Evolutionary conservation across 2,888 invertebrate species (phyloP).

Genomic region (Apodemia duryi): DNA sequence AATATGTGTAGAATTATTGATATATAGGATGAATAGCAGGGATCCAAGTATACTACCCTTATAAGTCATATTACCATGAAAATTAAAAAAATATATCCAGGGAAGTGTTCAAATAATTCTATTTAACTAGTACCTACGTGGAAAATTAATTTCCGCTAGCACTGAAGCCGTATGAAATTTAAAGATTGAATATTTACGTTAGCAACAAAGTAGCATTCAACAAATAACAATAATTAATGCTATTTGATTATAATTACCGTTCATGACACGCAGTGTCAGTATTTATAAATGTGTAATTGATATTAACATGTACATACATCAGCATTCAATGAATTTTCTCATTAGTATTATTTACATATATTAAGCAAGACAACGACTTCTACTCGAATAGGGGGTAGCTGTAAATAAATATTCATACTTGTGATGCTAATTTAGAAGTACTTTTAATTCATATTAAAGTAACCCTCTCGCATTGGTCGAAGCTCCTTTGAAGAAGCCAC

Average conservation of each 20-base stretch:
- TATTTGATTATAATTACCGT: slow-evolving; percentile 7
- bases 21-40: too few relatives aligned
- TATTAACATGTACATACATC: slow-evolving; percentile 26
- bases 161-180: not conserved
- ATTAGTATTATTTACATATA: not conserved
- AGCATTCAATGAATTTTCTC: slow-evolving; percentile 1
- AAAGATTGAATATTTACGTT: not conserved
- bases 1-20: too few relatives aligned
- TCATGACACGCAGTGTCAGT: slow-evolving; percentile 21
- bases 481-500: too few relatives aligned
- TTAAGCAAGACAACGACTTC: not conserved
- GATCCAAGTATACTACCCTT: too few relatives aligned
- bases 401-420: not conserved
- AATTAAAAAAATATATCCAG: too few relatives aligned
- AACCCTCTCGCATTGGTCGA: too few relatives aligned
- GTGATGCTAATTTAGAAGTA: not conserved
- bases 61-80: too few relatives aligned
- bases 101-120: too few relatives aligned
- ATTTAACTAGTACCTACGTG: too few relatives aligned
- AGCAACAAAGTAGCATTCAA: slow-evolving; percentile 1
- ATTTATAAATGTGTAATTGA: slow-evolving; percentile 38
- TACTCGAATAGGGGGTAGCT: not conserved
- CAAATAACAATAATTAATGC: slow-evolving; percentile 4
- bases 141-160: not conserved
- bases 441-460: too few relatives aligned